Percentiles rank a stretch among this genome's conserved stretches.
phyloP scores from a whole-genome alignment of 2,797 vertebrate species.

The Melanotaenia parkinsoni region DNA sequence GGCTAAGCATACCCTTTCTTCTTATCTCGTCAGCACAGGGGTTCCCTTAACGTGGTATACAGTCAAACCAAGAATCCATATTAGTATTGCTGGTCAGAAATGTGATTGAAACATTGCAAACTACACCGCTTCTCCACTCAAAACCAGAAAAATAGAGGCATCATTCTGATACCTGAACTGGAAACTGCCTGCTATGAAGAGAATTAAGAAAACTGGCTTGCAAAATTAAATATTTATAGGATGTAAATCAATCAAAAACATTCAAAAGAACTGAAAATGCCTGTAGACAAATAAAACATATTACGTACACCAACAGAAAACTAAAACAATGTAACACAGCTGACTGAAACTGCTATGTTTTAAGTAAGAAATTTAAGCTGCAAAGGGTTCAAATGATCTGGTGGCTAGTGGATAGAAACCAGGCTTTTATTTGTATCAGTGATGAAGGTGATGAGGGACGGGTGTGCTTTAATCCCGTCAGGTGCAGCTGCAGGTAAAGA shows the following conservation, averaged over 20 bases:
- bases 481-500: too few relatives aligned
- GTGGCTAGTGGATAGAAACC: too few relatives aligned
- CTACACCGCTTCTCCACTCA: not conserved
- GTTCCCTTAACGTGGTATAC: not conserved
- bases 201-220: constrained; percentile 2
- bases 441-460: too few relatives aligned
- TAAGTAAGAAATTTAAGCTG: too few relatives aligned
- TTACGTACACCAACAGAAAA: too few relatives aligned
- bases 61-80: constrained; percentile 40
- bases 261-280: not conserved
- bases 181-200: constrained; percentile 25
- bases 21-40: not conserved
- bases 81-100: constrained; percentile 16
- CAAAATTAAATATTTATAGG: not conserved
- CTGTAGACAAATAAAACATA: too few relatives aligned
- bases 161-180: constrained; percentile 18
- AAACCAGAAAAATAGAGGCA: constrained; percentile 12
- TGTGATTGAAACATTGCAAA: constrained; percentile 40
- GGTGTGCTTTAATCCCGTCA: too few relatives aligned
- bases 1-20: constrained; percentile 1
- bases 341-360: too few relatives aligned
- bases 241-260: not conserved
- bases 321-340: too few relatives aligned
- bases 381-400: too few relatives aligned
- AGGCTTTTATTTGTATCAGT: too few relatives aligned